A percentile compares a stretch with the other conserved stretches of the same genome.
phyloP scores from a whole-genome alignment of 2,888 invertebrate genomes.

The Anaspis maculata region DNA sequence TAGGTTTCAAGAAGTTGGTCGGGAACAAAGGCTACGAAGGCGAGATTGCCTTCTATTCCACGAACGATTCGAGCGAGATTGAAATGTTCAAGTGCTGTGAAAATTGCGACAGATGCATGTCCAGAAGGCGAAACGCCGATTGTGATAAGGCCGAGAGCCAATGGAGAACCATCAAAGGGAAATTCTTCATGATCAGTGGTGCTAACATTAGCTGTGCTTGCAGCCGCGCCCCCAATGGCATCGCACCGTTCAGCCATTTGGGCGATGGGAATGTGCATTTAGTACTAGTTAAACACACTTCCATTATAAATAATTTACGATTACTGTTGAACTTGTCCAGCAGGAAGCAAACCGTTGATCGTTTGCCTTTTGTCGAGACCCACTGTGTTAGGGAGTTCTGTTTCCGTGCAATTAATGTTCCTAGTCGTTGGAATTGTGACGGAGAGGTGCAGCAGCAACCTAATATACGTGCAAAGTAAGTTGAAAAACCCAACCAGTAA shows the following conservation, averaged over 20 bases:
- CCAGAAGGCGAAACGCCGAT: constrained; percentile 16
- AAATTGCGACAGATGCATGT: constrained; percentile 43
- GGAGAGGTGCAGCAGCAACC: constrained; percentile 63
- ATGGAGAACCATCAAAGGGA: constrained; percentile 59
- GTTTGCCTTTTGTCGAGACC: constrained; percentile 67
- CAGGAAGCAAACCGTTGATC: constrained; percentile 57
- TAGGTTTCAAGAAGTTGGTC: constrained; percentile 55
- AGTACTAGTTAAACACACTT: constrained; percentile 64
- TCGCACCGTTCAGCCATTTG: constrained; percentile 68
- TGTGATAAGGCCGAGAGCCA: constrained; percentile 24
- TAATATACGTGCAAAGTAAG: constrained; percentile 55
- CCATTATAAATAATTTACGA: constrained; percentile 60
- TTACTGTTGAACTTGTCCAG: constrained; percentile 57
- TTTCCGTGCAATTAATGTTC: constrained; percentile 48
- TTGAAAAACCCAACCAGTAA: background rate
- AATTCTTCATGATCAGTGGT: constrained; percentile 68
- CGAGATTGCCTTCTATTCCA: constrained; percentile 50
- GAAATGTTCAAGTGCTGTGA: constrained; percentile 44
- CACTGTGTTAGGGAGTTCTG: constrained; percentile 64
- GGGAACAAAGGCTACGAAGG: constrained; percentile 57
- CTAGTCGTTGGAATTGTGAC: constrained; percentile 76
- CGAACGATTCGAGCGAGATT: constrained; percentile 40
- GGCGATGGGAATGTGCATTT: constrained; percentile 75
- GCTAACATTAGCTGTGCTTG: constrained; percentile 73
- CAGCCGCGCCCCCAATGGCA: constrained; percentile 63